Percentiles rank a stretch among this genome's conserved stretches.
These are phyloP conservation scores for Aradophagus sp. DNA, from an alignment of 1,140 invertebrate species.

Conservation along the genomic window DNA sequence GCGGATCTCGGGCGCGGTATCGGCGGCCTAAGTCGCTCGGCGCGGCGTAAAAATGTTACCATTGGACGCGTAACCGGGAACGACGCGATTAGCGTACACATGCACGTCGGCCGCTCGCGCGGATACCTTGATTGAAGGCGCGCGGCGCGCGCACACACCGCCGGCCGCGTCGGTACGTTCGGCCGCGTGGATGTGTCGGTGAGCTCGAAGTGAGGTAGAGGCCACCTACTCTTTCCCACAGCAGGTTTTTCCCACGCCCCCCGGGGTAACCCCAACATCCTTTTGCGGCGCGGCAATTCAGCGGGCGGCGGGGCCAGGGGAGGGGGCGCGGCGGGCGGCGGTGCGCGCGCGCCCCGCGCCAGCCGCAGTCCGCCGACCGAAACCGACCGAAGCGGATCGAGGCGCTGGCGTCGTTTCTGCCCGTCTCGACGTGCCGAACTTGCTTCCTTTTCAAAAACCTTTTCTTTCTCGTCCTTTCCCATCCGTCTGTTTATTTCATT, in stretches of 20 bases:
- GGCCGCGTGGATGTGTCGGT: constrained; percentile 41
- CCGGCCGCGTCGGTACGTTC: constrained; percentile 32
- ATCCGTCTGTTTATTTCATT: too few relatives aligned
- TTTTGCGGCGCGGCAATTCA: constrained; percentile 76
- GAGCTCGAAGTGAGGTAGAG: constrained; percentile 72
- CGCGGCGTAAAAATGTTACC: too few relatives aligned
- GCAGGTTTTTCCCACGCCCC: constrained; percentile 85
- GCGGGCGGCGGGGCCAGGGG: constrained; percentile 28
- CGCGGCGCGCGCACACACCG: too few relatives aligned
- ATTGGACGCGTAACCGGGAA: too few relatives aligned
- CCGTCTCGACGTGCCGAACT: too few relatives aligned
- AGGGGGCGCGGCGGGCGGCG: constrained; percentile 29
- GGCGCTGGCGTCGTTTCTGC: constrained; percentile 67
- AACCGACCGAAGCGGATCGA: constrained; percentile 46
- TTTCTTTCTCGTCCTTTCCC: too few relatives aligned
- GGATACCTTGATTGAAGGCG: too few relatives aligned
- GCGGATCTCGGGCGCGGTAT: too few relatives aligned
- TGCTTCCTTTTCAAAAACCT: too few relatives aligned
- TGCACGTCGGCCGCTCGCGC: constrained; percentile 6
- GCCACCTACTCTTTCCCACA: constrained; percentile 87
- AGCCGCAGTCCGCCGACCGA: constrained; percentile 37
- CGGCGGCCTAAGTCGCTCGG: too few relatives aligned
- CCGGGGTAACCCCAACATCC: constrained; percentile 84
- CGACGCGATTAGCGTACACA: too few relatives aligned
- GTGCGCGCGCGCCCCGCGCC: constrained; percentile 26